These are phyloP conservation scores for Dynastes hyllus DNA, from an alignment of 2,888 invertebrate species.

Conservation along the genomic window DNA sequence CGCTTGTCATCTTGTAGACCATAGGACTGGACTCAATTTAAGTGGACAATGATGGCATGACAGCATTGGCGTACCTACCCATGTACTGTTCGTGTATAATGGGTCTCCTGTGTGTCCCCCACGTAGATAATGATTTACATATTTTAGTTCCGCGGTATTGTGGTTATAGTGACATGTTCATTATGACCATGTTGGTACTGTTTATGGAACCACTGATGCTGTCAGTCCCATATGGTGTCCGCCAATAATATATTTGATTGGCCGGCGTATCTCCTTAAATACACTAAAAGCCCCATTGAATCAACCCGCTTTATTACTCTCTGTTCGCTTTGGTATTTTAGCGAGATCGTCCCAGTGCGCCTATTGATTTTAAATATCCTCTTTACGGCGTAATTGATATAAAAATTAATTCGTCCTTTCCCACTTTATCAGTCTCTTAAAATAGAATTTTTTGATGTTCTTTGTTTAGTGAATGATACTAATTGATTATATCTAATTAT, in stretches of 20 bases:
- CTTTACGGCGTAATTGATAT: too few relatives aligned
- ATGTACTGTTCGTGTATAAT: conserved; percentile 34
- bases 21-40: conserved; percentile 41
- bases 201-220: conserved; percentile 46
- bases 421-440: too few relatives aligned
- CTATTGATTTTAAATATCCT: conserved; percentile 25
- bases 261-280: conserved; percentile 6
- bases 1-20: conserved; percentile 36
- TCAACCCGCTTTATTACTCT: conserved; percentile 11
- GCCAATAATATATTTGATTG: conserved; percentile 34
- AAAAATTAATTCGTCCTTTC: too few relatives aligned
- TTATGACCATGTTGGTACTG: conserved; percentile 63
- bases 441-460: too few relatives aligned
- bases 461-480: too few relatives aligned
- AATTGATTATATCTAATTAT: too few relatives aligned
- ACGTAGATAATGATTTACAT: conserved; percentile 60
- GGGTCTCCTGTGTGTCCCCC: conserved; percentile 35
- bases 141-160: conserved; percentile 62
- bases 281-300: conserved; percentile 21
- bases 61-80: conserved; percentile 31
- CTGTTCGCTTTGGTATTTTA: conserved; percentile 1
- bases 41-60: conserved; percentile 29
- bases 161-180: conserved; percentile 63
- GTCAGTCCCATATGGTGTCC: conserved; percentile 21
- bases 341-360: not conserved